Evolutionary conservation across 2,888 invertebrate species (phyloP), one percentile per base, ranked within the genome.

Genomic region (Orchesella flavescens): DNA sequence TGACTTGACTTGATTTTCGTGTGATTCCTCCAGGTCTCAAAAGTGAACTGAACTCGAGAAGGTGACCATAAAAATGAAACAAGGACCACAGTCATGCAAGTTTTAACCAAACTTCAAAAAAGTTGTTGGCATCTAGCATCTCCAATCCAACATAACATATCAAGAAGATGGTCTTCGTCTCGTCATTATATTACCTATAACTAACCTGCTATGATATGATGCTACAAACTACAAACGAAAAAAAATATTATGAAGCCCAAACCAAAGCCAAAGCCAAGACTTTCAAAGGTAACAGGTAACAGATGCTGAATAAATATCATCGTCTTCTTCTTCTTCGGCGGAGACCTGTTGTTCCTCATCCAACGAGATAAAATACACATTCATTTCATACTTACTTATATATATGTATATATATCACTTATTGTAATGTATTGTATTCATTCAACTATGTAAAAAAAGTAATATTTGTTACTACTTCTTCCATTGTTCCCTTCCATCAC

Each of bases 1-100:
- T 12, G 66, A 23, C 66, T 17, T 19, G 17, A 59, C 23, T 10
- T 4, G 7, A 24, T 17, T 9, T 53, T 17, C 53, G 81, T 82
- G 81, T 44, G 81, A 82, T 75, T 69, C 81, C 71, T 82, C 81
- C 75, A 82, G 81, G 75, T 75, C 81, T 82, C 81, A 75, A 75
- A 75, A 75, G 69, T 75, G 81, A 82, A 82, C 81, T 82, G 81
- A 82, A 82, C 81, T 82, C 75, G 69, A 43, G 23, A 68, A 75
- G 75, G 75, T 82, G 75, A 82, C 81, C 75, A 82, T 75, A 82
- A 75, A 82, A 71, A 71, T 80, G 71, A 82, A 81, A 74, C 81
- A 81, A 69, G 81, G 75, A 81, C 81, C 75, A 53, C 80, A 74
- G n/a, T 81, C 81, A 81, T 73, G 59, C 59, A 63, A 24, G 53